Conservation (phyloP, 2,888 invertebrate species). For the Atrina japonica region DNA sequence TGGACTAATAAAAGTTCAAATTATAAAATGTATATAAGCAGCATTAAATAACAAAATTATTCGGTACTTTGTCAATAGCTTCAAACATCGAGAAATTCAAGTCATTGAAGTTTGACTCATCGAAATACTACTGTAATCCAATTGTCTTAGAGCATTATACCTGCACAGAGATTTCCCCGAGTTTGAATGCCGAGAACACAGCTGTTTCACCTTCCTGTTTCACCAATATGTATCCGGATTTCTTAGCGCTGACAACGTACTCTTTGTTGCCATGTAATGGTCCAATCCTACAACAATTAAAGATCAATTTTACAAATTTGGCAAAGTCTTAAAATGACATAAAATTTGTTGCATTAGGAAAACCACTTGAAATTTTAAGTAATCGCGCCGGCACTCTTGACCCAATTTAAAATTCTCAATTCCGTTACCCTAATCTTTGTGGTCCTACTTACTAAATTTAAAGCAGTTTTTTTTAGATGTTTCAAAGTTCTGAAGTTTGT, state of each 20-base stretch:
- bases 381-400: not conserved
- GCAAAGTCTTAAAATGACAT: too few relatives aligned
- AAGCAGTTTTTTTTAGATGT: too few relatives aligned
- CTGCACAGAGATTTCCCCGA: conserved; percentile 86
- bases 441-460: too few relatives aligned
- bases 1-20: not conserved
- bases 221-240: conserved; percentile 92
- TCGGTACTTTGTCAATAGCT: too few relatives aligned
- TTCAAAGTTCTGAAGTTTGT: too few relatives aligned
- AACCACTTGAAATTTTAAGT: not conserved
- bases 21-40: not conserved
- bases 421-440: not conserved
- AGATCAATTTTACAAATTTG: not conserved
- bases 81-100: too few relatives aligned
- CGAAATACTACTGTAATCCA: too few relatives aligned
- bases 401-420: not conserved
- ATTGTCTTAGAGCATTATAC: conserved; percentile 62
- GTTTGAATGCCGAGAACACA: conserved; percentile 91
- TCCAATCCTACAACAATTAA: conserved; percentile 86
- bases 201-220: conserved; percentile 85
- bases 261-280: conserved; percentile 88
- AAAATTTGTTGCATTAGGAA: not conserved
- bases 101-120: too few relatives aligned
- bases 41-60: not conserved
- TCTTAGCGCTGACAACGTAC: conserved; percentile 89